Percentiles rank a stretch among this genome's conserved stretches.
Conservation (phyloP, 2,113 vertebrate species). For the Myrmophylax atrothorax region DNA sequence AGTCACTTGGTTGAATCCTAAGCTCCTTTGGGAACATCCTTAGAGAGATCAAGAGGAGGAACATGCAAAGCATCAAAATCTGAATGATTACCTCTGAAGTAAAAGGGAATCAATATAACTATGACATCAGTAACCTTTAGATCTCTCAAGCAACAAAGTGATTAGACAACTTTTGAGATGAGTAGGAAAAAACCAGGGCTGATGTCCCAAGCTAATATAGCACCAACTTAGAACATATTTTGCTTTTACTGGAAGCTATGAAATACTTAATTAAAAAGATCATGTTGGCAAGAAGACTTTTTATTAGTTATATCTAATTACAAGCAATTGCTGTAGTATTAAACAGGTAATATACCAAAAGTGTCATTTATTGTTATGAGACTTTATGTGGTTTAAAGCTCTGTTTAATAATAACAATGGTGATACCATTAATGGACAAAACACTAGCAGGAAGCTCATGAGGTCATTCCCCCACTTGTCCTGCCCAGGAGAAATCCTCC, state of each 20-base stretch:
- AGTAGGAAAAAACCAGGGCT: not conserved
- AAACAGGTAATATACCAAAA: conserved; percentile 16
- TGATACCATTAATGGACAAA: not conserved
- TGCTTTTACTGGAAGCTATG: not conserved
- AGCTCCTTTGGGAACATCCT: not conserved
- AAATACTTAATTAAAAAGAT: conserved; percentile 43
- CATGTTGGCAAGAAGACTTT: conserved; percentile 1
- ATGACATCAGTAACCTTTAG: not conserved
- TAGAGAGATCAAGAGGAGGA: not conserved
- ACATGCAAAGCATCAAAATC: not conserved
- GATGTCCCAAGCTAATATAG: not conserved
- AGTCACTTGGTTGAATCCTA: not conserved
- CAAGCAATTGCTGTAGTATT: conserved; percentile 21
- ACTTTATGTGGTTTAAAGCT: not conserved
- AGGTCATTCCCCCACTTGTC: not conserved
- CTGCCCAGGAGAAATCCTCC: not conserved
- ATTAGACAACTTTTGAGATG: not conserved
- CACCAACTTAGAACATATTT: not conserved
- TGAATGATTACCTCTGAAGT: not conserved
- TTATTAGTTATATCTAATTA: conserved; percentile 47
- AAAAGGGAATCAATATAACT: not conserved
- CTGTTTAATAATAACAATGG: not conserved
- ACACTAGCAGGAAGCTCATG: not conserved
- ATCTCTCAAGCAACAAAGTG: not conserved
- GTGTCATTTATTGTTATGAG: conserved; percentile 30